A percentile compares a stretch with the other conserved stretches of the same genome.
These are phyloP conservation scores for Monarcha castaneiventris DNA, from an alignment of 2,113 vertebrate species.

Conservation along the genomic window DNA sequence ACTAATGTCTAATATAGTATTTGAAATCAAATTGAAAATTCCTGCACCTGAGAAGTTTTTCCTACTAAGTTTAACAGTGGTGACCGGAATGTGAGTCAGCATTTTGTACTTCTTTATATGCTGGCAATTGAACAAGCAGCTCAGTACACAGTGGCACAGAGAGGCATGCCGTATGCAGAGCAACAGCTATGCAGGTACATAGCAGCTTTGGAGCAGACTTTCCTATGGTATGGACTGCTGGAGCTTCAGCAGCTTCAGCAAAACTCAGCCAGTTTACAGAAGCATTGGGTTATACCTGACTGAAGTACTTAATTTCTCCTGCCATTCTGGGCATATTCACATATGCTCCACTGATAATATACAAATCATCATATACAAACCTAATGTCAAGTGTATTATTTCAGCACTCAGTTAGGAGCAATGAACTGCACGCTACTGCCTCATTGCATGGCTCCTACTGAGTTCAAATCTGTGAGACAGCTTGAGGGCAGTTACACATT, in stretches of 20 bases:
- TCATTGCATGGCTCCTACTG: not conserved
- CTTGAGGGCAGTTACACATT: not conserved
- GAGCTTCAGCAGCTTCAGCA: not conserved
- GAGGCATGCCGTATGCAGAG: not conserved
- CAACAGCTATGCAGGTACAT: accelerated
- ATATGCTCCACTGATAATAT: not conserved
- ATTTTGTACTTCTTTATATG: not conserved
- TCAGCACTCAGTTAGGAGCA: not conserved
- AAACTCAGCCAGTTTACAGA: not conserved
- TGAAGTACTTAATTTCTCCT: not conserved
- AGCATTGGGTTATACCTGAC: not conserved
- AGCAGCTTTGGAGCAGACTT: not conserved
- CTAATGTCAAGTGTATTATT: not conserved
- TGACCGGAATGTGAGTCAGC: not conserved
- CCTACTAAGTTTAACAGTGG: not conserved
- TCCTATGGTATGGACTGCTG: not conserved
- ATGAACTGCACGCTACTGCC: not conserved
- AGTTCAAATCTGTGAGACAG: not conserved
- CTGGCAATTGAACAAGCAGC: not conserved
- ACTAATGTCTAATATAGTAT: not conserved
- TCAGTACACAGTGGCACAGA: not conserved
- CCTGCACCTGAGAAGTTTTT: not conserved
- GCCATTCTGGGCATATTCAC: not conserved
- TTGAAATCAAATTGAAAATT: not conserved
- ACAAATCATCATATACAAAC: not conserved